These are phyloP conservation scores for Fabriciana adippe DNA, from an alignment of 2,888 invertebrate species.

Conservation along the genomic window DNA sequence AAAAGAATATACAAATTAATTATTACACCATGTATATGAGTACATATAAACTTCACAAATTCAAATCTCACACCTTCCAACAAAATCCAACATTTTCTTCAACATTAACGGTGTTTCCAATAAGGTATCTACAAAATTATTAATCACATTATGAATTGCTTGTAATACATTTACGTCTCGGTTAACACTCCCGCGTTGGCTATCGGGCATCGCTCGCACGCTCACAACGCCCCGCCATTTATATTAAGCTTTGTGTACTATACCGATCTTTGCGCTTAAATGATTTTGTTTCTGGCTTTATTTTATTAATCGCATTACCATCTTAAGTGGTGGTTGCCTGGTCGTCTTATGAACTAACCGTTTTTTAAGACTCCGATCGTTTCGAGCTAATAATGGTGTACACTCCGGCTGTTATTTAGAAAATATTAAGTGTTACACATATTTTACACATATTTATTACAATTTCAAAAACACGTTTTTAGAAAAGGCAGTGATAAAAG, in stretches of 20 bases:
- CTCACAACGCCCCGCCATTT: constrained; percentile 46
- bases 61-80: background rate
- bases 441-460: too few species aligned
- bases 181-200: constrained; percentile 37
- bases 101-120: constrained; percentile 22
- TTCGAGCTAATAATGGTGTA: background rate
- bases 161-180: constrained; percentile 33
- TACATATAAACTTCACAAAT: too few species aligned
- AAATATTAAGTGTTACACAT: too few species aligned
- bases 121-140: constrained; percentile 33
- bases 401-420: too few species aligned
- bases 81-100: constrained; percentile 9
- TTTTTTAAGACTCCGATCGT: background rate
- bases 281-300: constrained; percentile 43
- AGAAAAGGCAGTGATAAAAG: too few species aligned
- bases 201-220: constrained; percentile 46
- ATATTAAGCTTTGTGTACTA: constrained; percentile 41
- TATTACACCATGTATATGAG: too few species aligned
- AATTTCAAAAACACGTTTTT: too few species aligned
- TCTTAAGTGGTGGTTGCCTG: constrained; percentile 21
- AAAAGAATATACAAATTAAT: too few species aligned
- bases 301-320: constrained; percentile 30
- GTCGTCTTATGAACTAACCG: background rate
- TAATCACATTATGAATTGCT: constrained; percentile 30
- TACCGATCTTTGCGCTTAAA: constrained; percentile 42